Evolutionary conservation across 2,888 invertebrate species (phyloP), one percentile per base, ranked within the genome.

Genomic region (Troglohyphantes excavatus): DNA sequence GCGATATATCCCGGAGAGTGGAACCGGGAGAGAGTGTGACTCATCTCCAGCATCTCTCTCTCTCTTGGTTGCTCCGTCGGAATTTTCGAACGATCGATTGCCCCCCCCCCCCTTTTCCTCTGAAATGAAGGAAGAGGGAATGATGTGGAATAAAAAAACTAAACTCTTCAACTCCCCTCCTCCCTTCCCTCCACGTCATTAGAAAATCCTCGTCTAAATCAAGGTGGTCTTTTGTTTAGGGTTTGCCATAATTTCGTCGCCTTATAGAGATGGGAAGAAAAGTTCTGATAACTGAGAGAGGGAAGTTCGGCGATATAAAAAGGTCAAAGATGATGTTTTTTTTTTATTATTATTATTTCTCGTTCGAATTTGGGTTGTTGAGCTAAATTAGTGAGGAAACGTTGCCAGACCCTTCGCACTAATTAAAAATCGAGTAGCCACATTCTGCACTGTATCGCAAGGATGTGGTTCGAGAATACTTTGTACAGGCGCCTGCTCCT

Each of bases 41-140:
- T 89, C 88, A 89, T 89, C 88, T 89, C 39, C 29, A 29, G 82
- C 88, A 89, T 89, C 86, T 81, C 67, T 53, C 39, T 33, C 33
- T 33, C 33, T 9, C 33, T 33, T n/a, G n/a, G n/a, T n/a, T 33
- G 5, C 79, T 86, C 82, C 76, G 82, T 89, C 76, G 88, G 88
- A 89, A 89, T 89, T 88, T 39, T 33, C 61, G 61, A 81, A 67
- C 81, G 88, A 89, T 89, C 88, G 88, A 89, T 89, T 46, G 61
- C 33, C n/a, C 13, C 27, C 26, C 23, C 26, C 61, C 72, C 73
- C 72, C 46, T 61, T 33, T 29, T 72, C 33, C 39, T 26, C 21
- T 39, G 39, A 73, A 73, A 83, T 73, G 43, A 81, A 29, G 26
- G 79, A 65, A 33, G 72, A 39, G 39, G 82, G 59, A 11, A 73